A percentile compares a stretch with the other conserved stretches of the same genome.
phyloP scores from a whole-genome alignment of 2,113 vertebrate genomes.

The Dipodomys stephensi region DNA sequence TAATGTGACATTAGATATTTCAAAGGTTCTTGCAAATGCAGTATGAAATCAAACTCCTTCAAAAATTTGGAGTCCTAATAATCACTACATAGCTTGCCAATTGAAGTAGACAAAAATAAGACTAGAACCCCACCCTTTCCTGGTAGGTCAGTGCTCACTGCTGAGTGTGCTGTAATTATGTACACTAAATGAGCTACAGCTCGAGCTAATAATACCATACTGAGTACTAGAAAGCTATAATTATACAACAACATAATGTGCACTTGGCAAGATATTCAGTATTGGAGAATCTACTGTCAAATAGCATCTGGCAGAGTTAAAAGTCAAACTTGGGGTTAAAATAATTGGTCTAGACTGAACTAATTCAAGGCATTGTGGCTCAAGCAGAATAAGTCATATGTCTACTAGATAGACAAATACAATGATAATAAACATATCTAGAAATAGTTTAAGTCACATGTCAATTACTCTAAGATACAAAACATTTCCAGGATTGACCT shows the following conservation, averaged over 20 bases:
- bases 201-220: slow-evolving; percentile 85
- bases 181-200: slow-evolving; percentile 82
- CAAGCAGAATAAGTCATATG: slow-evolving; percentile 20
- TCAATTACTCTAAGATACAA: slow-evolving; percentile 37
- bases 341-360: slow-evolving; percentile 63
- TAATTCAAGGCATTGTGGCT: slow-evolving; percentile 30
- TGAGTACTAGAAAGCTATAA: slow-evolving; percentile 84
- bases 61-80: slow-evolving; percentile 47
- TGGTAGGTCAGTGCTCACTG: slow-evolving; percentile 81
- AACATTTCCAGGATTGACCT: slow-evolving; percentile 21
- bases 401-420: slow-evolving; percentile 21
- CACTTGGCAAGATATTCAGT: slow-evolving; percentile 78
- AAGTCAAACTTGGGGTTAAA: slow-evolving; percentile 29
- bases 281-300: slow-evolving; percentile 59
- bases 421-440: slow-evolving; percentile 2
- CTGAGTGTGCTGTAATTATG: slow-evolving; percentile 84
- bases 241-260: slow-evolving; percentile 81
- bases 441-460: neutral
- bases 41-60: slow-evolving; percentile 69
- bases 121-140: slow-evolving; percentile 50
- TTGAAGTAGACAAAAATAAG: slow-evolving; percentile 78
- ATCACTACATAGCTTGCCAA: slow-evolving; percentile 55
- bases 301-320: slow-evolving; percentile 67
- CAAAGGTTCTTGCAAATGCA: slow-evolving; percentile 53
- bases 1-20: neutral